These are phyloP conservation scores for Mimumesa dahlbomi DNA, from an alignment of 2,888 invertebrate genomes.

Conservation along the genomic window DNA sequence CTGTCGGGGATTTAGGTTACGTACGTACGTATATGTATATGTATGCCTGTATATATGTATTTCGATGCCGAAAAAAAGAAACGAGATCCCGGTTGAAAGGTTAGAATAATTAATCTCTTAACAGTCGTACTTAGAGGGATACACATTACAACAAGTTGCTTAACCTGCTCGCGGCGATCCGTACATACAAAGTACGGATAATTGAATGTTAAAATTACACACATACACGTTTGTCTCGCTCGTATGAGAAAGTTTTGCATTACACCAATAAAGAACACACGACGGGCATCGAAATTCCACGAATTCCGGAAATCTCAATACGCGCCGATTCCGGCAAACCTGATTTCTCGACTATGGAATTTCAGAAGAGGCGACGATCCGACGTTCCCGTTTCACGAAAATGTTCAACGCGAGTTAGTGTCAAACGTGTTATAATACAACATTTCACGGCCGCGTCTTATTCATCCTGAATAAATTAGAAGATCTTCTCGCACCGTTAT, in stretches of 20 bases:
- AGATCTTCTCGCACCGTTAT: conserved; percentile 29
- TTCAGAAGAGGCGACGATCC: conserved; percentile 2
- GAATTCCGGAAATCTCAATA: conserved; percentile 32
- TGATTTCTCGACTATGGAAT: conserved; percentile 32
- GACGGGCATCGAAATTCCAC: conserved; percentile 12
- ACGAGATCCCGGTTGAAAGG: conserved; percentile 59
- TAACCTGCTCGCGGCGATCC: no score
- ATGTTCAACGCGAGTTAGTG: no score
- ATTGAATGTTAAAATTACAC: not conserved
- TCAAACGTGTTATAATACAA: not conserved
- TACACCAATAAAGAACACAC: not conserved
- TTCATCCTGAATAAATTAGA: conserved; percentile 32
- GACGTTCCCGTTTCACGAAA: no score
- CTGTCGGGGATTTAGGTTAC: not conserved
- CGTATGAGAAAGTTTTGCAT: conserved; percentile 1
- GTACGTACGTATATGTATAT: no score
- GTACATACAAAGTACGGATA: no score
- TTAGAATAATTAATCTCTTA: no score
- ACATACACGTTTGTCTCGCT: not conserved
- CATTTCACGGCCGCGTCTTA: not conserved
- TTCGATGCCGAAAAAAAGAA: conserved; percentile 10
- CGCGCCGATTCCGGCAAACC: not conserved
- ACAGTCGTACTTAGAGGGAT: no score
- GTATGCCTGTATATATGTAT: not conserved
- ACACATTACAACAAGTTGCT: no score